Evolutionary conservation across 2,797 vertebrate genomes (phyloP).

Genomic region (Ctenosaura bakeri): DNA sequence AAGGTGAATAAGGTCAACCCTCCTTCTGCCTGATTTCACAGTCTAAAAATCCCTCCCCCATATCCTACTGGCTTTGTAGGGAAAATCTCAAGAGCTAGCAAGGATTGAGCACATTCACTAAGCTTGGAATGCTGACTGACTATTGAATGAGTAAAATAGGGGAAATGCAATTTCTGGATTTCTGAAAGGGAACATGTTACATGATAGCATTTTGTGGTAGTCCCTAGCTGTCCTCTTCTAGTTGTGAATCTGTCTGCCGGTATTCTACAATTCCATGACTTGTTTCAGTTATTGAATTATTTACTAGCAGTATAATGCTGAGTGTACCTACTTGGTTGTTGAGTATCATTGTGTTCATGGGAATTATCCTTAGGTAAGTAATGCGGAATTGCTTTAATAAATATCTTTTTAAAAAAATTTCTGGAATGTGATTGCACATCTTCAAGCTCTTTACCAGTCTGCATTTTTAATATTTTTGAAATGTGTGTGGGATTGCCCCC

Average conservation of each 20-base stretch:
- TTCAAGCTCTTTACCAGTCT: background rate
- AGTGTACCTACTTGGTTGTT: background rate
- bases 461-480: slow-evolving; percentile 8
- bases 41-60: background rate
- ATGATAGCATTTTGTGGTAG: background rate
- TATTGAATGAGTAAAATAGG: background rate
- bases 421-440: background rate
- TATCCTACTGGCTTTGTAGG: background rate
- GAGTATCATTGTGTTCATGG: background rate
- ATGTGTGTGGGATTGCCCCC: background rate
- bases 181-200: background rate
- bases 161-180: background rate
- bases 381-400: background rate
- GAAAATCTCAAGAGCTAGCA: background rate
- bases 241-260: background rate
- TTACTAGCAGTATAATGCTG: background rate
- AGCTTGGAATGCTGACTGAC: background rate
- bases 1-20: background rate
- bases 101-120: background rate
- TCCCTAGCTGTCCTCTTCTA: background rate
- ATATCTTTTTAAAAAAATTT: background rate
- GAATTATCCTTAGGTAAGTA: background rate
- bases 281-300: background rate
- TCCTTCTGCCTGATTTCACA: background rate
- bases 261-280: background rate